Conservation (phyloP, 2,888 invertebrate species). For the Cremastinae sp. region DNA sequence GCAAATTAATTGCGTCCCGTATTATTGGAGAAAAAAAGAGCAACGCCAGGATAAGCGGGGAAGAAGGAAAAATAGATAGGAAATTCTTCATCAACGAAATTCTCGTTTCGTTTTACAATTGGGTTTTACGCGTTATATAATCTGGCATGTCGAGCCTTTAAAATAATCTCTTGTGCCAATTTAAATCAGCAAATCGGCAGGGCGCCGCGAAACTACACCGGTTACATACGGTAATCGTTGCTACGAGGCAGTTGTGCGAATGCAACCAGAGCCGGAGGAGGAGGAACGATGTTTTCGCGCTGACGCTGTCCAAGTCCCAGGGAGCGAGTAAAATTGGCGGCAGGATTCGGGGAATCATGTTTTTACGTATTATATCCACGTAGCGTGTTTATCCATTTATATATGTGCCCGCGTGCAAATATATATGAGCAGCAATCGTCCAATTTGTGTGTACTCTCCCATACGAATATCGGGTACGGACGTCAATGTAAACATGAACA, state of each 20-base stretch:
- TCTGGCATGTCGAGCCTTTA: conserved; percentile 76
- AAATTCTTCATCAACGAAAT: too few species aligned
- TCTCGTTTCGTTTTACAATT: conserved; percentile 50
- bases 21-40: too few species aligned
- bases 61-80: too few species aligned
- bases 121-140: conserved; percentile 70
- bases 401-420: not conserved
- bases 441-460: conserved; percentile 8
- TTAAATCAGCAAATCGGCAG: conserved; percentile 74
- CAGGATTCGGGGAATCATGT: conserved; percentile 37
- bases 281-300: conserved; percentile 27
- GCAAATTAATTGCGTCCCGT: too few species aligned
- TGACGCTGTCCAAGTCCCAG: conserved; percentile 58
- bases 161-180: conserved; percentile 76
- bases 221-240: conserved; percentile 77
- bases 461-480: not conserved
- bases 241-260: conserved; percentile 67
- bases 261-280: not conserved
- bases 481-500: conserved; percentile 10
- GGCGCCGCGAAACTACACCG: conserved; percentile 74
- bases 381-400: conserved; percentile 27
- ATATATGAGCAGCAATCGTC: conserved; percentile 32
- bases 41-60: too few species aligned
- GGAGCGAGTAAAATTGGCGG: not conserved
- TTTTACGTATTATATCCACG: conserved; percentile 54